Percentiles rank a stretch among this genome's conserved stretches.
Conservation (phyloP, 2,888 invertebrate species). For the Zele albiditarsus region DNA sequence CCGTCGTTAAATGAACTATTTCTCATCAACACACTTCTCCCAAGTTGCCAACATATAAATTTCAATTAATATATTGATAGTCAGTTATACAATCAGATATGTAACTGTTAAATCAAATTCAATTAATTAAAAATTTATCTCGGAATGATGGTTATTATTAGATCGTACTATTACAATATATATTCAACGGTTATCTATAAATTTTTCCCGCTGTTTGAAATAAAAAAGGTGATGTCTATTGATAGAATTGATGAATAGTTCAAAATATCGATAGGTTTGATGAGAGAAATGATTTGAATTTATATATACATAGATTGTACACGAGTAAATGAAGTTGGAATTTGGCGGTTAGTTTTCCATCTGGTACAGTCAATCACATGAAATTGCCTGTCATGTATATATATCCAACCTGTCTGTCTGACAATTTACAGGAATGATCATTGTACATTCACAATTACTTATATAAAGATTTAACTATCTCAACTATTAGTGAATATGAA, state of each 20-base stretch:
- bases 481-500: not conserved
- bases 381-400: not conserved
- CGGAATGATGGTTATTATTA: no score
- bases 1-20: no score
- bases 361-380: not conserved
- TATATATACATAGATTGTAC: not conserved
- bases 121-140: no score
- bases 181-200: no score
- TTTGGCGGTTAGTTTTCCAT: not conserved
- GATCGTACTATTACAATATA: no score
- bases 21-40: no score
- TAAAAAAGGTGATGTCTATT: not conserved
- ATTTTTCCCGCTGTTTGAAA: not conserved
- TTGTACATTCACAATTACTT: not conserved
- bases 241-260: not conserved
- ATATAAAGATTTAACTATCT: not conserved
- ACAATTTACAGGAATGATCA: not conserved
- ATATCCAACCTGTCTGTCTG: not conserved
- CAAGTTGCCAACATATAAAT: no score
- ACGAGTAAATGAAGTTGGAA: not conserved
- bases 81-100: no score
- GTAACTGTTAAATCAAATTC: no score
- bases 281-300: not conserved
- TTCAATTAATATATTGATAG: no score
- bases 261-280: not conserved